phyloP scores from a whole-genome alignment of 1,140 invertebrate genomes.

The Bombus pyrosoma region DNA sequence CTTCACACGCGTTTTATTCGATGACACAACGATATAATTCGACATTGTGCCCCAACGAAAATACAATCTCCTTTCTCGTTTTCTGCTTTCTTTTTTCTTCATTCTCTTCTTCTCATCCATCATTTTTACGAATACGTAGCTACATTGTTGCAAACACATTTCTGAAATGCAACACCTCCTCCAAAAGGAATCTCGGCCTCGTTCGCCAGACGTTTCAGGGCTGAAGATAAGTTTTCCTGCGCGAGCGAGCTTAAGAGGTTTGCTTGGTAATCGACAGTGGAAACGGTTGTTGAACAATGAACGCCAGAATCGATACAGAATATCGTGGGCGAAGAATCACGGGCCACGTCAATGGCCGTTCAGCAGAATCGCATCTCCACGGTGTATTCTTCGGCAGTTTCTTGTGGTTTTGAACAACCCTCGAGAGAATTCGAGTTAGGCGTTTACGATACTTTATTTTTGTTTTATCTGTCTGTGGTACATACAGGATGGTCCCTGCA shows the following conservation, averaged over 20 bases:
- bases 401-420: background rate
- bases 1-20: background rate
- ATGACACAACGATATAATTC: background rate
- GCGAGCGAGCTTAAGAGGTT: background rate
- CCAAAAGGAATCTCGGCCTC: background rate
- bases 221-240: background rate
- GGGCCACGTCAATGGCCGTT: background rate
- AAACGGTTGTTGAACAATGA: conserved; percentile 48
- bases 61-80: background rate
- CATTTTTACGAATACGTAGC: background rate
- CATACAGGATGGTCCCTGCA: conserved; percentile 13
- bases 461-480: conserved; percentile 9
- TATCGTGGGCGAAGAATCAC: conserved; percentile 31
- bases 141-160: background rate
- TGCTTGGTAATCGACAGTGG: conserved; percentile 30
- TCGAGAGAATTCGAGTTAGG: background rate
- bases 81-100: background rate
- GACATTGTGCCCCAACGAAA: background rate
- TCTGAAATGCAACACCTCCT: background rate
- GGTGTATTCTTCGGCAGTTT: background rate
- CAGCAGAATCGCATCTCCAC: background rate
- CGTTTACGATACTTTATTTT: background rate
- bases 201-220: background rate
- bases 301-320: conserved; percentile 15
- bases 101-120: background rate